phyloP scores from a whole-genome alignment of 2,888 invertebrate species.

The Drosophila anomalata region DNA sequence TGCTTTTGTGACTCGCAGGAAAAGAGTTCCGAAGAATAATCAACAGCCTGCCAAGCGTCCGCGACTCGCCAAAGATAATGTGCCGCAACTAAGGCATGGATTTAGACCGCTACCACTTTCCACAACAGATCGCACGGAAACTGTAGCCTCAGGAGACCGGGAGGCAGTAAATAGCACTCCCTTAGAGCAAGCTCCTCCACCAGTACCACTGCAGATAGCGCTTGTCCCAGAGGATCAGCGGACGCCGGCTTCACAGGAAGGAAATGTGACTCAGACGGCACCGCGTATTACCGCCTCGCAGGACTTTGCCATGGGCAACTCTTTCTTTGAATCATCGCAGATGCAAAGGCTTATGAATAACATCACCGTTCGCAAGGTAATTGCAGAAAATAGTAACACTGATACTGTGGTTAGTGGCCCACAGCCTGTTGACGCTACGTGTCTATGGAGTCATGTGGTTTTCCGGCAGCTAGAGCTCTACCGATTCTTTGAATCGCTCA shows the following conservation, averaged over 20 bases:
- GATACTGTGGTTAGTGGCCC: slow-evolving; percentile 5
- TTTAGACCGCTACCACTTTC: slow-evolving; percentile 57
- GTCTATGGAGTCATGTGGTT: slow-evolving; percentile 11
- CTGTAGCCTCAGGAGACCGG: neutral
- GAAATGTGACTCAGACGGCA: too few relatives aligned
- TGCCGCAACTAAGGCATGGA: slow-evolving; percentile 59
- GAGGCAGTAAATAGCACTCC: neutral
- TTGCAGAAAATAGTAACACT: slow-evolving; percentile 7
- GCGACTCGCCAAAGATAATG: slow-evolving; percentile 48
- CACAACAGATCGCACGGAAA: slow-evolving; percentile 37
- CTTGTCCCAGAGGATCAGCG: too few relatives aligned
- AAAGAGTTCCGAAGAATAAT: neutral
- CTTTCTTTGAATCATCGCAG: slow-evolving; percentile 57
- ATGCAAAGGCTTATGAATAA: slow-evolving; percentile 44
- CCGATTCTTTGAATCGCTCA: slow-evolving; percentile 43
- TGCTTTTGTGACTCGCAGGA: slow-evolving; percentile 4
- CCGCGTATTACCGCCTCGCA: slow-evolving; percentile 52
- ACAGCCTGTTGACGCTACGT: neutral
- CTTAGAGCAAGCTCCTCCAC: too few relatives aligned
- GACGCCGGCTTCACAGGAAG: too few relatives aligned
- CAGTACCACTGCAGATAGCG: too few relatives aligned
- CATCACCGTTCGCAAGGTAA: slow-evolving; percentile 58
- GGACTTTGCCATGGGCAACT: slow-evolving; percentile 57
- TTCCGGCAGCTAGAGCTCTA: slow-evolving; percentile 47
- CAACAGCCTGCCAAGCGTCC: slow-evolving; percentile 31